Evolutionary conservation across 2,888 invertebrate species (phyloP).

Genomic region (Ashinkailepas kermadecensis): DNA sequence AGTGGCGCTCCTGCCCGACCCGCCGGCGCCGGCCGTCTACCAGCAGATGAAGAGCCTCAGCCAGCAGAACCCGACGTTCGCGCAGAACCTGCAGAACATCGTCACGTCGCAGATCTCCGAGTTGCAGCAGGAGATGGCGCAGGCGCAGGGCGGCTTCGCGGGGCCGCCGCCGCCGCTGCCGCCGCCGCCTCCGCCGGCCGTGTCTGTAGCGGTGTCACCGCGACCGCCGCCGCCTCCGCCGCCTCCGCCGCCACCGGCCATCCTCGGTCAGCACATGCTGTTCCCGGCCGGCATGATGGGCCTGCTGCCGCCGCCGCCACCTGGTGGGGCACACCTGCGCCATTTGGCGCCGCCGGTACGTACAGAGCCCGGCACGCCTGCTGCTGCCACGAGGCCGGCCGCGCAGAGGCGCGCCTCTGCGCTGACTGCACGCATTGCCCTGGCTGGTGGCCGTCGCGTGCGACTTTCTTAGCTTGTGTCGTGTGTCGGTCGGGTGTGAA

Average conservation of each 20-base stretch:
- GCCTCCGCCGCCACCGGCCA: slow-evolving; percentile 21
- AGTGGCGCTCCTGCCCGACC: slow-evolving; percentile 44
- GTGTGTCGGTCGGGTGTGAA: too few relatives aligned
- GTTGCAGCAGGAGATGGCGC: slow-evolving; percentile 38
- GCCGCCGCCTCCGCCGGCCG: slow-evolving; percentile 28
- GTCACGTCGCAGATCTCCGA: slow-evolving; percentile 44
- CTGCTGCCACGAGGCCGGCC: background rate
- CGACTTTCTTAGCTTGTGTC: too few relatives aligned
- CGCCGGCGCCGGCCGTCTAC: slow-evolving; percentile 43
- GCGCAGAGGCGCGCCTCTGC: too few relatives aligned
- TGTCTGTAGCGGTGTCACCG: slow-evolving; percentile 26
- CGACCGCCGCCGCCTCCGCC: slow-evolving; percentile 26
- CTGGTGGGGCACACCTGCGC: background rate
- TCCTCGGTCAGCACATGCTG: background rate
- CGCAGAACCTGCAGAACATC: slow-evolving; percentile 44
- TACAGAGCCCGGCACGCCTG: background rate
- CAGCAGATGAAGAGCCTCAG: slow-evolving; percentile 46
- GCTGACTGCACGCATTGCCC: too few relatives aligned
- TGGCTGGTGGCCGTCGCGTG: too few relatives aligned
- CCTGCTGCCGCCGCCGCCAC: slow-evolving; percentile 13
- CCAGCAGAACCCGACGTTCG: slow-evolving; percentile 46
- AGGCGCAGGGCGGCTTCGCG: slow-evolving; percentile 26
- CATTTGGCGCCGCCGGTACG: background rate
- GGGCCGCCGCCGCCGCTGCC: slow-evolving; percentile 29
- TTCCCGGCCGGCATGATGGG: slow-evolving; percentile 7